Evolutionary conservation across 1,140 invertebrate genomes (phyloP), one percentile per base, ranked within the genome.

Genomic region (Heliothis subflexa): DNA sequence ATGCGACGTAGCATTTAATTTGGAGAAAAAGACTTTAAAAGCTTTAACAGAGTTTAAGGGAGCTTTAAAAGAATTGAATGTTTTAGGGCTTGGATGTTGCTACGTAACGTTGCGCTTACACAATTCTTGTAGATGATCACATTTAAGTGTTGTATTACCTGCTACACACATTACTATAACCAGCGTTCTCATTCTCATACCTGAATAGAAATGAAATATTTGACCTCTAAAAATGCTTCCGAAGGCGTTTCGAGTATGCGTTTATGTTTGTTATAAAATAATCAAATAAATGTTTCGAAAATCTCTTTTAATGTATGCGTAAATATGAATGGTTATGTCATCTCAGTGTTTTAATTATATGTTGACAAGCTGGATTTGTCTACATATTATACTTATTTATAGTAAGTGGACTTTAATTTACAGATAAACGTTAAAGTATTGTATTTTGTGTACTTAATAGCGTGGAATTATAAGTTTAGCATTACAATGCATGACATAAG

Each of bases 11-110:
- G 61, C 61, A 64, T 64, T 64, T 64, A 64, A 61, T 14, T 33
- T 16, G 5, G 16, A 64, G 61, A 14, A 45, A 45, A 62, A 64
- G 61, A 64, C 61, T 64, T 45, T 10, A 16, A 45, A 64, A 45
- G 61, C 61, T 64, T 64, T 45, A 64, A 64, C 14, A 40, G 61
- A 47, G n/a, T 64, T 64, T 64, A 47, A 16, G 16, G n/a, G 40
- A 47, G 61, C 61, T 64, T 64, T 64, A 64, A 64, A 47, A 64
- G 33, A n/a, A 11, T 18, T n/a, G n/a, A 62, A 40, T 62, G 59
- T 62, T 13, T 64, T 18, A 40, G 61, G 55, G 55, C 3, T 21
- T 45, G 2, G 33, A 33, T 33, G 61, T 64, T 62, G 28, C 11
- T 62, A 45, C n/a, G 28, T 7, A 9, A 40, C n/a, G 3, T 33